Evolutionary conservation across 2,888 invertebrate genomes (phyloP), one percentile per base, ranked within the genome.

Genomic region (Timandra comae): DNA sequence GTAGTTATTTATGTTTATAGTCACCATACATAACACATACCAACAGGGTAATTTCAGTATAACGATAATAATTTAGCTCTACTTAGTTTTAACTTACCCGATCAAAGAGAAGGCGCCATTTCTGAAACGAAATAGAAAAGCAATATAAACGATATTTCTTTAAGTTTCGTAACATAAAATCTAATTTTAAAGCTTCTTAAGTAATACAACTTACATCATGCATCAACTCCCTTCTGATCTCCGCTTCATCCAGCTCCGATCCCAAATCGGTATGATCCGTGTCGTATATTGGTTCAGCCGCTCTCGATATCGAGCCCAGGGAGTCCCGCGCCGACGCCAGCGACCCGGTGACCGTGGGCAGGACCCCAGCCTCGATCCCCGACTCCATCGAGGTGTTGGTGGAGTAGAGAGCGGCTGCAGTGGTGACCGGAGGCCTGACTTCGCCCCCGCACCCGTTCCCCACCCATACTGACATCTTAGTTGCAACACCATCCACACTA

Each of bases 101-200:
- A 76, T 95, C 95, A 67, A 95, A 95, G 43, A 95, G 88, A 43
- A 92, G 89, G 50, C 95, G 90, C 95, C 95, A 95, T 93, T 94
- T 94, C 95, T 95, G 88, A 42, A 89, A 89, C 45, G 59, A 68
- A n/a, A n/a, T n/a, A n/a, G n/a, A n/a, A n/a, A n/a, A n/a, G n/a
- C n/a, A n/a, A n/a, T n/a, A n/a, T n/a, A n/a, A n/a, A n/a, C n/a
- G n/a, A n/a, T n/a, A n/a, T n/a, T n/a, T n/a, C n/a, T n/a, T n/a
- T n/a, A n/a, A n/a, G n/a, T n/a, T n/a, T n/a, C n/a, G n/a, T n/a
- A n/a, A n/a, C n/a, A n/a, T n/a, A n/a, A n/a, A n/a, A n/a, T n/a
- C n/a, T n/a, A 7, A 16, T 2, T 9, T 29, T 25, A 24, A 9
- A 26, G 5, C 4, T 16, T 16, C 16, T 5, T 16, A 3, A 16